Conservation (phyloP, 2,113 vertebrate genomes). For the Uria lomvia region DNA sequence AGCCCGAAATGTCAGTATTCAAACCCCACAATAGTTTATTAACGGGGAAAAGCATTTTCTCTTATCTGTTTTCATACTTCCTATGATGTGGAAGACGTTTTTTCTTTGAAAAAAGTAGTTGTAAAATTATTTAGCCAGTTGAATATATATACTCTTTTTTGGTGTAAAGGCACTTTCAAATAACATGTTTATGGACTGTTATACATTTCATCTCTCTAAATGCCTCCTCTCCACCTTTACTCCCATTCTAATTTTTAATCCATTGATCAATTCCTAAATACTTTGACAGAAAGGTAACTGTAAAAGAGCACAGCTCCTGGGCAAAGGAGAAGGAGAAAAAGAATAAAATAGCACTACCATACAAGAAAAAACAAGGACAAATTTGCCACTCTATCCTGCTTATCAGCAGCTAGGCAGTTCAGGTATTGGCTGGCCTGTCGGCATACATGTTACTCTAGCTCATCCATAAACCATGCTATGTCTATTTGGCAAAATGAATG, state of each 20-base stretch:
- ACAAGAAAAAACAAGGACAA: background rate
- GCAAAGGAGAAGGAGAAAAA: background rate
- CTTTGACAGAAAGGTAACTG: background rate
- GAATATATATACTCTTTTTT: background rate
- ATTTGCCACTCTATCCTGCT: background rate
- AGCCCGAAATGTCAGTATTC: background rate
- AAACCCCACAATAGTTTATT: background rate
- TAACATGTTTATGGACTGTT: background rate
- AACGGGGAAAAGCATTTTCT: background rate
- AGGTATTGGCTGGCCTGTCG: background rate
- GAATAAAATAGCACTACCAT: background rate
- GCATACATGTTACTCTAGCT: background rate
- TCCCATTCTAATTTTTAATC: background rate
- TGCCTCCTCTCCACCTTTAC: background rate
- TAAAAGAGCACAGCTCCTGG: background rate
- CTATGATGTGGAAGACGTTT: background rate
- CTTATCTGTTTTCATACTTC: background rate
- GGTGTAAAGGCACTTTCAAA: background rate
- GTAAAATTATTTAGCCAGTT: background rate
- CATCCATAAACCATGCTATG: background rate
- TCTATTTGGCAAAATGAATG: background rate
- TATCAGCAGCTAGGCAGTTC: background rate
- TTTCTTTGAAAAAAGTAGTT: background rate
- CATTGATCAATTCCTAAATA: background rate
- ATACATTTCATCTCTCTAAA: background rate